Evolutionary conservation across 2,888 invertebrate species (phyloP).

Genomic region (Tachina grossa): DNA sequence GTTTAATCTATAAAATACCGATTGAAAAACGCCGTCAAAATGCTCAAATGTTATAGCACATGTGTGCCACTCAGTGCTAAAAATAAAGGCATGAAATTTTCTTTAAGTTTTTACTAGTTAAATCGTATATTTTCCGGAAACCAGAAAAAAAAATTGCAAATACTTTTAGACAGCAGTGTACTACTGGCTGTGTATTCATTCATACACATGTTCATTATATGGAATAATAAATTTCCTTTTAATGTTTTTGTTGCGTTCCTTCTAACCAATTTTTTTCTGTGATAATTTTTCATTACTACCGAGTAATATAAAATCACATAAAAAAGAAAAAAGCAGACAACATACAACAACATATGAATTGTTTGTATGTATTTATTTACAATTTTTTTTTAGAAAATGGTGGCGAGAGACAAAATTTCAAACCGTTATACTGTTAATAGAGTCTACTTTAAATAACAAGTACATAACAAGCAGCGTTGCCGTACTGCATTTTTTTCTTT

Average conservation of each 20-base stretch:
- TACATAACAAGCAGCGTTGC: constrained; percentile 37
- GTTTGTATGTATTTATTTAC: neutral
- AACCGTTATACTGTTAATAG: constrained; percentile 22
- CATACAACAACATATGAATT: neutral
- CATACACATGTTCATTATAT: constrained; percentile 15
- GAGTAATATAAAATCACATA: constrained; percentile 29
- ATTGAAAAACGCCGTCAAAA: too few species aligned
- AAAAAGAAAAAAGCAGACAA: constrained; percentile 26
- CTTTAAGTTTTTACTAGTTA: too few species aligned
- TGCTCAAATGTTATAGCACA: too few species aligned
- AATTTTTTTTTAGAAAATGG: neutral
- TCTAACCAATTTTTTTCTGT: neutral
- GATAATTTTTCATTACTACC: constrained; percentile 8
- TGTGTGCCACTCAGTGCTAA: too few species aligned
- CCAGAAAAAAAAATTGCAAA: too few species aligned
- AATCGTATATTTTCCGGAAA: too few species aligned
- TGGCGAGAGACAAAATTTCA: constrained; percentile 1
- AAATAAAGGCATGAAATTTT: too few species aligned
- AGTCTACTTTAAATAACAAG: constrained; percentile 33
- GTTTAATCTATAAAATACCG: too few species aligned
- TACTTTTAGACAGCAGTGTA: neutral
- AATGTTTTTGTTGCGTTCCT: constrained; percentile 12
- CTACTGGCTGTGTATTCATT: neutral
- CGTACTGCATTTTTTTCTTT: too few species aligned
- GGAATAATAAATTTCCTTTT: constrained; percentile 42